Evolutionary conservation across 1,140 invertebrate genomes (phyloP), one percentile per base, ranked within the genome.

Genomic region (Lasioglossum albipes): DNA sequence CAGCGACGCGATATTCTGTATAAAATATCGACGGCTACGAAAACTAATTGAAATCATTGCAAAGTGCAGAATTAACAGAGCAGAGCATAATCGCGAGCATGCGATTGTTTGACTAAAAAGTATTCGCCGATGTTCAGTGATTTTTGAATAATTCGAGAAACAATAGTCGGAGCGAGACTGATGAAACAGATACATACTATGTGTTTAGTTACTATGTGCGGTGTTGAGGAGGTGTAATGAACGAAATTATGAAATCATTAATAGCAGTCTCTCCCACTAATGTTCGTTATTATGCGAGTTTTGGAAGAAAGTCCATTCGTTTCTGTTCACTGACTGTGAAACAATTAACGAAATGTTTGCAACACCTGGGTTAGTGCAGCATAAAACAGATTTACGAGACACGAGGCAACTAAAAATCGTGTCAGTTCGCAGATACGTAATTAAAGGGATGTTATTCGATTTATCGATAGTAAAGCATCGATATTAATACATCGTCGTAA

Each of bases 281-380:
- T 6, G 16, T 20, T 10, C 16, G 6, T 16, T 27, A 10, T 61
- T 27, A 22, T 61, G 9, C 13, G 31, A 31, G 59, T 36, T 45
- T 27, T 59, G 10, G 7, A 36, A 42, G 13, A 59, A 61, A 31
- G 31, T 59, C 42, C 22, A 20, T n/a, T 9, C 6, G 52, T 70
- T 70, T 61, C 41, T 27, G 49, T 42, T 49, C 41, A 16, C 18
- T 70, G 67, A 36, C 13, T 61, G 27, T 6, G 41, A 70, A 61
- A 70, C 20, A n/a, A 76, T 69, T 76, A 45, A 49, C 22, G 69
- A 31, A 61, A 31, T 41, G 69, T 71, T 62, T 45, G 27, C 41
- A 22, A 45, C 54, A 62, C 7, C 9, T 10, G 9, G 27, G 27
- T 18, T 18, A 22, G 7, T 16, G 13, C 7, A 9, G 18, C n/a